Conservation (phyloP, 2,113 vertebrate species). For the Ameiurus melas region DNA sequence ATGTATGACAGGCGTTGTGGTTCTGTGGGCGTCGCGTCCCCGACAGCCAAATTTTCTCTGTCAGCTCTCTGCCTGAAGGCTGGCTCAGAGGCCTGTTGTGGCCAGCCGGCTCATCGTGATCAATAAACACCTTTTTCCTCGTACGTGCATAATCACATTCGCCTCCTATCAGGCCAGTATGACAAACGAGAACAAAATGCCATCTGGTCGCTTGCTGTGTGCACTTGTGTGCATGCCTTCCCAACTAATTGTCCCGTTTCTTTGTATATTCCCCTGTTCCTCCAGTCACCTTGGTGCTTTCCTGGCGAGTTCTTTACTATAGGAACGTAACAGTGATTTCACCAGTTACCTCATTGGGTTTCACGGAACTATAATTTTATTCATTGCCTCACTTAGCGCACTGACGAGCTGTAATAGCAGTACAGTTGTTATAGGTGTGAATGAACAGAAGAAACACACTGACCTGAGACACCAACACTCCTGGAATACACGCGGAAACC, state of each 20-base stretch:
- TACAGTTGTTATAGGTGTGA: background rate
- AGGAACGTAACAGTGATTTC: background rate
- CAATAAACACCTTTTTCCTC: conserved; percentile 61
- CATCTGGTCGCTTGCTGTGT: conserved; percentile 69
- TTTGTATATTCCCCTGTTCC: conserved; percentile 27
- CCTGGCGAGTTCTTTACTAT: background rate
- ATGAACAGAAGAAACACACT: background rate
- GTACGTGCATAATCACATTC: conserved; percentile 53
- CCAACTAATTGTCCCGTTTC: conserved; percentile 69
- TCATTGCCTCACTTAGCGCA: background rate
- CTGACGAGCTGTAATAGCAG: background rate
- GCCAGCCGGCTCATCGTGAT: conserved; percentile 51
- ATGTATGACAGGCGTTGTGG: conserved; percentile 66
- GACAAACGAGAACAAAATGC: conserved; percentile 76
- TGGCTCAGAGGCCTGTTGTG: conserved; percentile 56
- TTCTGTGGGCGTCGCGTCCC: conserved; percentile 64
- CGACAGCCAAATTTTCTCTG: conserved; percentile 58
- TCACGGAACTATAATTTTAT: background rate
- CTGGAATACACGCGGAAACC: conserved; percentile 4
- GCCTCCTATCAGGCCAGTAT: conserved; percentile 65
- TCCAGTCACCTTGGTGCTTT: background rate
- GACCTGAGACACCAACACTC: background rate
- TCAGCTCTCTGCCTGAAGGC: conserved; percentile 32
- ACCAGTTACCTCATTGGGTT: conserved; percentile 10
- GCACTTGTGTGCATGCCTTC: conserved; percentile 60